These are phyloP conservation scores for Neoniphon sammara DNA, from an alignment of 2,797 vertebrate genomes.

Conservation along the genomic window DNA sequence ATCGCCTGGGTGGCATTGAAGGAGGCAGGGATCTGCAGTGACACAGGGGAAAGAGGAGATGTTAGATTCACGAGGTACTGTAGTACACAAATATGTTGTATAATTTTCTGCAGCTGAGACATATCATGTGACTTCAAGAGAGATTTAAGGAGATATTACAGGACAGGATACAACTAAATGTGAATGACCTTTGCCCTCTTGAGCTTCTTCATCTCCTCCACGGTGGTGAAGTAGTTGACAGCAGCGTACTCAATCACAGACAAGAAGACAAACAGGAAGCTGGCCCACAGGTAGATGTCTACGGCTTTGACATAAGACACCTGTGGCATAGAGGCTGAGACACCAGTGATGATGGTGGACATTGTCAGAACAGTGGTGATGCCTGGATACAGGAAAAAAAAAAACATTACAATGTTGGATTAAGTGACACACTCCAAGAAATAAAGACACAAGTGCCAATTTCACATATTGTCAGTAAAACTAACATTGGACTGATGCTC, in stretches of 20 bases:
- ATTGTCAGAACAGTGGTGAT: constrained; percentile 94
- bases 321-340: constrained; percentile 92
- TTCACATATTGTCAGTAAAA: no score
- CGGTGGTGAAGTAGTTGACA: constrained; percentile 92
- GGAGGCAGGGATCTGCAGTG: constrained; percentile 82
- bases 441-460: no score
- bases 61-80: constrained; percentile 20
- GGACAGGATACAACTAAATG: not conserved
- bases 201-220: constrained; percentile 88
- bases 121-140: no score
- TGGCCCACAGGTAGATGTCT: constrained; percentile 92
- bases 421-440: no score
- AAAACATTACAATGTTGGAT: no score
- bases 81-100: constrained; percentile 13
- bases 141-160: not conserved
- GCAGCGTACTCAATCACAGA: constrained; percentile 92
- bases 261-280: constrained; percentile 93
- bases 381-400: constrained; percentile 75
- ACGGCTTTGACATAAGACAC: constrained; percentile 95
- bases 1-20: constrained; percentile 87
- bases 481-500: no score
- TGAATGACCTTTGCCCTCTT: constrained; percentile 85
- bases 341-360: constrained; percentile 92
- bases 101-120: not conserved
- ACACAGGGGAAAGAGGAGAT: constrained; percentile 49